Conservation (phyloP, 2,888 invertebrate genomes). For the Emmelina monodactyla region DNA sequence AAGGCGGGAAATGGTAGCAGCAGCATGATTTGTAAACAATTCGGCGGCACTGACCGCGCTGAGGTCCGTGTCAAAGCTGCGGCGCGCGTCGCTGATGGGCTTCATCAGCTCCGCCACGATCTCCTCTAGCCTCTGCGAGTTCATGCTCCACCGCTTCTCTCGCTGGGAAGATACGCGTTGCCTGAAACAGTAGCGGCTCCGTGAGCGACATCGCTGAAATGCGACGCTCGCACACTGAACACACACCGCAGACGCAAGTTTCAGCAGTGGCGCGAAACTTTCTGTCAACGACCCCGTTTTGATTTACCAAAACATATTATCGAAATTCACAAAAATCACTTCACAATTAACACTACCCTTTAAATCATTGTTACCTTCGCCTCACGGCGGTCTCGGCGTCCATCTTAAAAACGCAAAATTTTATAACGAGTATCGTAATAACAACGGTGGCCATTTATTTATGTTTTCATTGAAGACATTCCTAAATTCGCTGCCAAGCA, state of each 20-base stretch:
- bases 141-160: slow-evolving; percentile 53
- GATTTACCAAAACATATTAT: slow-evolving; percentile 26
- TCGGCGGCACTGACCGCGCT: slow-evolving; percentile 43
- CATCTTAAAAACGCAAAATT: slow-evolving; percentile 54
- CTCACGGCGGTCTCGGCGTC: slow-evolving; percentile 42
- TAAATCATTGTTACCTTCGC: slow-evolving; percentile 29
- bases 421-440: slow-evolving; percentile 52
- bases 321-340: slow-evolving; percentile 13
- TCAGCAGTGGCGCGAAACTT: slow-evolving; percentile 51
- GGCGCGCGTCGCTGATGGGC: slow-evolving; percentile 46
- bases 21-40: too few relatives aligned
- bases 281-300: slow-evolving; percentile 39
- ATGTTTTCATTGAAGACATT: slow-evolving; percentile 51
- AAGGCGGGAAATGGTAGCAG: too few relatives aligned
- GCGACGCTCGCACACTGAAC: slow-evolving; percentile 27
- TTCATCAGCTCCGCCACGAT: slow-evolving; percentile 55
- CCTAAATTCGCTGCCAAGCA: slow-evolving; percentile 35
- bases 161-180: slow-evolving; percentile 32
- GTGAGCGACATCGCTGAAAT: slow-evolving; percentile 42
- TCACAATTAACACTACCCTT: background rate
- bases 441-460: slow-evolving; percentile 64
- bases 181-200: slow-evolving; percentile 36
- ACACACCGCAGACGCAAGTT: slow-evolving; percentile 17
- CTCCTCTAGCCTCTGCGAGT: slow-evolving; percentile 47
- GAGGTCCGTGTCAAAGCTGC: slow-evolving; percentile 51